Base-by-base conservation (phyloP, 2,113 vertebrate genomes). In the Eulemur macaco region DNA sequence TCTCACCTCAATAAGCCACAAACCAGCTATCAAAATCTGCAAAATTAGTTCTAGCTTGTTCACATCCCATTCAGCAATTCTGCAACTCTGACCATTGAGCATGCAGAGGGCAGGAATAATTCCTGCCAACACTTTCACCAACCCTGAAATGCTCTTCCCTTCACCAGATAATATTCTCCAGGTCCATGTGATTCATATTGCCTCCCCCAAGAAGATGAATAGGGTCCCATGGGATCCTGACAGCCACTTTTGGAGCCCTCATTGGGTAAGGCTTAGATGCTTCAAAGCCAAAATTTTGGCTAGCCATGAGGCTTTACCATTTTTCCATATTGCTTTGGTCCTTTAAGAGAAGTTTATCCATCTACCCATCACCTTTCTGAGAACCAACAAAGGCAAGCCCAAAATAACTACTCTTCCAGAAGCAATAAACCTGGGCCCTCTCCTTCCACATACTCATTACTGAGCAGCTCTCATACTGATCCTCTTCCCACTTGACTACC, bases 1-100 rank as follows among this genome's bases (percentile, higher is more conserved):
- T 37, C 56, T 95, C 37, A 95, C 34, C 42, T 89, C 82, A 93
- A 29, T 78, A 92, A 95, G 31, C 42, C 66, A 29, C 29, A 74
- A 87, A 89, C 21, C n/a, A 92, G 34, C 23, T 34, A 88, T 10
- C 5, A 90, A 64, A 89, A 92, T 68, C 85, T 58, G 18, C 31
- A 86, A 60, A 34, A 66, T 92, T 89, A 25, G 5, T 95, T 84
- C 66, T 73, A 73, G 37, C 34, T 86, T 64, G 17, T 45, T 86
- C 25, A 9, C 50, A 31, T 17, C 2, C 12, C 20, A 50, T 63
- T 92, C n/a, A 90, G 8, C 15, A 92, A 86, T 63, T 78, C 50
- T 86, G 18, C 39, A 17, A 6, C 29, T 89, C 39, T 86, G 42
- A 68, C 20, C 50, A 56, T 0, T 9, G 45, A 76, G 27, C 21